Percentiles rank a stretch among this genome's conserved stretches.
phyloP scores from a whole-genome alignment of 30 jellyfish, hydroid and myxozoan genomes.

The Turritopsis rubra region DNA sequence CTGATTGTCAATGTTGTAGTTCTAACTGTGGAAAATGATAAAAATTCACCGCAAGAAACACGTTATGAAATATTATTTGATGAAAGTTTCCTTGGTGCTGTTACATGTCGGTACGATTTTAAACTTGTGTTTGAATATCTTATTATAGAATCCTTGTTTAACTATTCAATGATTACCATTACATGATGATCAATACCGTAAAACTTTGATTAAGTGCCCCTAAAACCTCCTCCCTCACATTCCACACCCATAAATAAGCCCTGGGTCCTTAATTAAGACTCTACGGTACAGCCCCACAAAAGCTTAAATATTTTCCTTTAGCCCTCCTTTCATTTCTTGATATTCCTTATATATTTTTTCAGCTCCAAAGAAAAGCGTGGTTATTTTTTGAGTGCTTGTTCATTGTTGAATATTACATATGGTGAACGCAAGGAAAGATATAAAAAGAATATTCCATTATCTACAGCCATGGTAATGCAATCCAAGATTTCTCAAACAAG shows the following conservation, averaged over 20 bases:
- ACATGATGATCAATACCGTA: too few species aligned
- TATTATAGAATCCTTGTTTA: not conserved
- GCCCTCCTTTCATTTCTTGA: not conserved
- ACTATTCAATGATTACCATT: too few species aligned
- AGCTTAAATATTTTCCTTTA: not conserved
- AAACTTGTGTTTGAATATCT: not conserved
- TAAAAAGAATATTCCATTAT: constrained; percentile 43
- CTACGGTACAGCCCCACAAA: too few species aligned
- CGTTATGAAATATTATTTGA: constrained; percentile 82
- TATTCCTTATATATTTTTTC: not conserved
- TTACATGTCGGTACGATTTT: not conserved
- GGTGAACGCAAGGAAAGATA: constrained; percentile 60
- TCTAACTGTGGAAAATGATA: constrained; percentile 40
- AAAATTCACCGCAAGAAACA: constrained; percentile 41
- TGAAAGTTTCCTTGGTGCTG: constrained; percentile 63
- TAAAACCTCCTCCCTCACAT: too few species aligned
- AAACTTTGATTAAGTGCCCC: too few species aligned
- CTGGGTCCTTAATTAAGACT: too few species aligned
- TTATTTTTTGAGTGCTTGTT: constrained; percentile 52
- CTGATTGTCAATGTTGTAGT: constrained; percentile 26
- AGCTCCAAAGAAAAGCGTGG: constrained; percentile 45
- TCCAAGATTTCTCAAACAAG: constrained; percentile 25
- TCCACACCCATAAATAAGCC: too few species aligned
- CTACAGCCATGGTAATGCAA: constrained; percentile 35
- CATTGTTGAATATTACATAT: constrained; percentile 55